Conservation (phyloP, 2,113 vertebrate genomes). For the Grus americana region DNA sequence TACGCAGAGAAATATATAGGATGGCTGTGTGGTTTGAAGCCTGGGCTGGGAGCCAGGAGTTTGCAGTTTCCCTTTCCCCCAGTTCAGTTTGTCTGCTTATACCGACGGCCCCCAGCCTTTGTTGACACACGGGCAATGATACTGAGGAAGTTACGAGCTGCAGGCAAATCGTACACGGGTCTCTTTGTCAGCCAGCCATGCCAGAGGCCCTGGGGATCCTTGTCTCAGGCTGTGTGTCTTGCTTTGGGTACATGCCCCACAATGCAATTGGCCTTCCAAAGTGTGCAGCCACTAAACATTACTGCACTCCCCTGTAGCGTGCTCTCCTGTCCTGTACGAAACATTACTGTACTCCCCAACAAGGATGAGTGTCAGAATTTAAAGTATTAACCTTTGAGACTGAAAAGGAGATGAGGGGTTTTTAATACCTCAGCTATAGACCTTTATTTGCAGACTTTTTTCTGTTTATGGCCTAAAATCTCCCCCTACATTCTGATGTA, state of each 20-base stretch:
- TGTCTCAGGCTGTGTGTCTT: background rate
- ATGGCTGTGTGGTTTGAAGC: background rate
- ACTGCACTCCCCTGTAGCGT: rapidly evolving
- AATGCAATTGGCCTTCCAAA: background rate
- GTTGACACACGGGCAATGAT: background rate
- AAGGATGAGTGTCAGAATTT: background rate
- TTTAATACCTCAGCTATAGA: background rate
- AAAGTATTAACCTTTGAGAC: background rate
- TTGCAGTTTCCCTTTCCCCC: conserved; percentile 16
- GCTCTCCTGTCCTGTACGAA: background rate
- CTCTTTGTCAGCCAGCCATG: background rate
- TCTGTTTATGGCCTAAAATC: background rate
- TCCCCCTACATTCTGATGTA: background rate
- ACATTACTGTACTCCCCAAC: background rate
- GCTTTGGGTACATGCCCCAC: background rate
- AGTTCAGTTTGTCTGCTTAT: background rate
- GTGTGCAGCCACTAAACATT: background rate
- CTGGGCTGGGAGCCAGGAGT: background rate
- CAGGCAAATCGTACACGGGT: background rate
- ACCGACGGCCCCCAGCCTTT: rapidly evolving
- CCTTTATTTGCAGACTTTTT: background rate
- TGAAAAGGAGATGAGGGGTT: background rate
- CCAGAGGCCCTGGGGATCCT: background rate
- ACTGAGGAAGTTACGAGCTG: background rate
- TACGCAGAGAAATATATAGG: background rate